Evolutionary conservation across 2,113 vertebrate genomes (phyloP).

Genomic region (Phycodurus eques): DNA sequence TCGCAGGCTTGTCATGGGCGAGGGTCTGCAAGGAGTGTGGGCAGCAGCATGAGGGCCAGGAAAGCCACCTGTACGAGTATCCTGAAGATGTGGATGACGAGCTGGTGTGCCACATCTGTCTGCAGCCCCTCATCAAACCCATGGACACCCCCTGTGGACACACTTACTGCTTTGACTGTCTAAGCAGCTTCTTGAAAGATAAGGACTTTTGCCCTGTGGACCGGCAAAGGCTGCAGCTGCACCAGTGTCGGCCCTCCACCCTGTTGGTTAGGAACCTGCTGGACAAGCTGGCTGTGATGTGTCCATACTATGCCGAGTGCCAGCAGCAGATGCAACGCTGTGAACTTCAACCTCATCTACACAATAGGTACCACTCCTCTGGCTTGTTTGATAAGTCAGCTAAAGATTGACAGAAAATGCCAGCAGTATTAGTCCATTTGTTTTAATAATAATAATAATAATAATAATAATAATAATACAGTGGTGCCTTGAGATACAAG

Average conservation of each 20-base stretch:
- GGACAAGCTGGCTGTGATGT: constrained; percentile 83
- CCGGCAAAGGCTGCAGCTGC: constrained; percentile 80
- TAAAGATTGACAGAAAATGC: not conserved
- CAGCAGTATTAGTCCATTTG: not conserved
- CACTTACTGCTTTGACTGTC: constrained; percentile 86
- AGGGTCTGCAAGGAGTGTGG: constrained; percentile 85
- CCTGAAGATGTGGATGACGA: constrained; percentile 90
- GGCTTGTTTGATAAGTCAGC: not conserved
- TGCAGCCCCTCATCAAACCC: constrained; percentile 85
- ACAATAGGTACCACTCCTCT: constrained; percentile 80
- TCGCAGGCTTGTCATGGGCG: constrained; percentile 44
- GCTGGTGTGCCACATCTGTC: constrained; percentile 88
- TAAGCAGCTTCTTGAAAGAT: constrained; percentile 87
- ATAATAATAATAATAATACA: too few species aligned
- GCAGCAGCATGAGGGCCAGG: constrained; percentile 78
- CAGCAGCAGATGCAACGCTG: constrained; percentile 85
- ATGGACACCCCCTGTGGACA: constrained; percentile 93
- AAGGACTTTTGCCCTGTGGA: constrained; percentile 89
- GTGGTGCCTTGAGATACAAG: too few species aligned
- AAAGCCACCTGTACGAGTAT: constrained; percentile 89
- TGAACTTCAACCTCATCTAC: constrained; percentile 87
- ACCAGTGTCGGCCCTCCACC: constrained; percentile 85
- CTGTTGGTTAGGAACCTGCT: constrained; percentile 86
- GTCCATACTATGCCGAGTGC: constrained; percentile 80
- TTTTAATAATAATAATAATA: too few species aligned